Percentiles rank a stretch among this genome's conserved stretches.
These are phyloP conservation scores for Drosophila sp. DNA, from an alignment of 1,140 invertebrate species.

Conservation along the genomic window DNA sequence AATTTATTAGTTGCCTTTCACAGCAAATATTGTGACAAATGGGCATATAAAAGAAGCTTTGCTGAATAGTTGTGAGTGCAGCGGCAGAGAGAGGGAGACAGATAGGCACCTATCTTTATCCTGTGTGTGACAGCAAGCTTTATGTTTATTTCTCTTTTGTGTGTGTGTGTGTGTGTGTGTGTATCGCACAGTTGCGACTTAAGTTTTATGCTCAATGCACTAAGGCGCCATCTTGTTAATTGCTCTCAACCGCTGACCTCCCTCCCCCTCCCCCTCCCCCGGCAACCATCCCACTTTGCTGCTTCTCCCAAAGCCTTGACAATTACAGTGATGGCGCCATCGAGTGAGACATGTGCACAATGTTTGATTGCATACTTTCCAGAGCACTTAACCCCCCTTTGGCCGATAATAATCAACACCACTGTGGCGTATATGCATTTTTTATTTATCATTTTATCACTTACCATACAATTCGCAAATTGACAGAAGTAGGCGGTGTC, in stretches of 20 bases:
- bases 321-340: slow-evolving; percentile 33
- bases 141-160: too few relatives aligned
- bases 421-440: not conserved
- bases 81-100: not conserved
- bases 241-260: slow-evolving; percentile 33
- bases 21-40: slow-evolving; percentile 78
- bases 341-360: slow-evolving; percentile 10
- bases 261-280: not conserved
- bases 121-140: slow-evolving; percentile 38
- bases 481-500: not conserved
- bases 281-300: too few relatives aligned
- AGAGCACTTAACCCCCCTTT: slow-evolving; percentile 18
- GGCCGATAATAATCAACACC: slow-evolving; percentile 12
- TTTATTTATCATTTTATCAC: slow-evolving; percentile 23
- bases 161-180: slow-evolving; percentile 18
- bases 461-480: slow-evolving; percentile 5
- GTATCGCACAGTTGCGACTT: slow-evolving; percentile 43
- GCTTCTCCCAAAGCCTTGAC: too few relatives aligned
- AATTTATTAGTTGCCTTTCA: slow-evolving; percentile 79
- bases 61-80: slow-evolving; percentile 16
- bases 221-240: slow-evolving; percentile 70
- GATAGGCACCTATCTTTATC: not conserved
- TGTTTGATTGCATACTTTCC: slow-evolving; percentile 39
- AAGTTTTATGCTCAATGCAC: slow-evolving; percentile 24
- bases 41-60: slow-evolving; percentile 62